Percentiles rank a stretch among this genome's conserved stretches.
These are phyloP conservation scores for Drosophila cardini DNA, from an alignment of 1,140 invertebrate genomes.

Conservation along the genomic window DNA sequence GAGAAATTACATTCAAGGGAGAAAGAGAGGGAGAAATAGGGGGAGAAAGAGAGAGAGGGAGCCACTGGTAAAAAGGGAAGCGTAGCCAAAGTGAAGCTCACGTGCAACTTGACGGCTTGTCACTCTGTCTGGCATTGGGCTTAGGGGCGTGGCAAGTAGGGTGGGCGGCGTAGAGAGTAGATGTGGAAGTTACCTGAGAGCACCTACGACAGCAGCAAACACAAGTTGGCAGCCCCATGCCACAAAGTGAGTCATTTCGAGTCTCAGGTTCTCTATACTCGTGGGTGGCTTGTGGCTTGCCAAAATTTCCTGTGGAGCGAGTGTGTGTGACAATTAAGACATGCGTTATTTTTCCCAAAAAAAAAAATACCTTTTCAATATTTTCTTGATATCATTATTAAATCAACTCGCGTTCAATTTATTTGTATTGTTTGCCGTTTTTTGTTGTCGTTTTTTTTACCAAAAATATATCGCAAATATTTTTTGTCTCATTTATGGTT, in stretches of 20 bases:
- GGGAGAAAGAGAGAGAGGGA: neutral
- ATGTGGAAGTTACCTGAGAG: neutral
- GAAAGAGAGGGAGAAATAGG: neutral
- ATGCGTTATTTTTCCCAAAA: neutral
- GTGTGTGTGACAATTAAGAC: slow-evolving; percentile 46
- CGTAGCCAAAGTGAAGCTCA: slow-evolving; percentile 29
- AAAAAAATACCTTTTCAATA: slow-evolving; percentile 1
- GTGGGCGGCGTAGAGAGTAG: neutral
- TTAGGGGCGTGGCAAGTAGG: neutral
- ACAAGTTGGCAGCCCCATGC: slow-evolving; percentile 20
- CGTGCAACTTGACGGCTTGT: slow-evolving; percentile 47
- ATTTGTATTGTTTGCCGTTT: neutral
- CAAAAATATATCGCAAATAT: slow-evolving; percentile 35
- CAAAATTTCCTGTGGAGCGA: neutral
- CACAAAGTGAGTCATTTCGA: slow-evolving; percentile 48
- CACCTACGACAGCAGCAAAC: slow-evolving; percentile 8
- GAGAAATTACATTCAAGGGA: slow-evolving; percentile 9
- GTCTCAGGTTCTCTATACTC: slow-evolving; percentile 23
- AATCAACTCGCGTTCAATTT: slow-evolving; percentile 44
- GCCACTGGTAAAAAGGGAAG: neutral
- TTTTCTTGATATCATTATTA: slow-evolving; percentile 26
- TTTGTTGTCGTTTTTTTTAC: slow-evolving; percentile 5
- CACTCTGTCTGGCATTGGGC: slow-evolving; percentile 22
- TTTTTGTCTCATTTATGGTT: slow-evolving; percentile 27
- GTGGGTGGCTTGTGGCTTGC: slow-evolving; percentile 6